Base-by-base conservation (phyloP, 2,888 invertebrate genomes). In the Trissonchulus latispiculum region DNA sequence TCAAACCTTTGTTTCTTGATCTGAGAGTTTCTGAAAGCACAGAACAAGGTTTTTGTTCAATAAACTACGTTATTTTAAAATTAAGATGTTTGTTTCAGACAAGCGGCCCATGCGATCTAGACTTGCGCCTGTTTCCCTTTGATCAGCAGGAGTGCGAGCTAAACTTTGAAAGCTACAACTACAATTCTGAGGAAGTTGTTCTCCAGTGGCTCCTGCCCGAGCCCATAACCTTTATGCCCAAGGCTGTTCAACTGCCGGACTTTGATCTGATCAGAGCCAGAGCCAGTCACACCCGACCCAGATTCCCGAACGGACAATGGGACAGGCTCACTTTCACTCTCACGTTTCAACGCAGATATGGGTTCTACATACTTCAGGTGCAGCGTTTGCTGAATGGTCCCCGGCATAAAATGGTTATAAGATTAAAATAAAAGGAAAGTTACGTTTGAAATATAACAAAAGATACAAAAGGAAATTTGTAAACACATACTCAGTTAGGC, bases 311-410 rank as follows among this genome's bases (percentile, higher is more conserved):
- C 73, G 81, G 81, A 2, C 66, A 64, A 28, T 64, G 66, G 66
- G 79, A 76, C 48, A 75, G 71, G n/a, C 70, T 79, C 23, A 70
- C 76, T 76, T 81, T 78, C n/a, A 77, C 77, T 3, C 81, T 82
- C 75, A 80, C 80, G n/a, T 82, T 82, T 77, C 80, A 80, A 71
- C 77, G 82, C 2, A 77, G 82, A 32, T 82, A 81, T 76, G 66
- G 81, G 3, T 82, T 81, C 76, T 82, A 82, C 75, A 82, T 82
- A 8, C 66, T 64, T 8, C 66, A 64, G 66, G 59, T 59, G 59
- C 23, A 59, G 23, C 23, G 23, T 59, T 59, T 23, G 23, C n/a
- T n/a, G n/a, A n/a, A n/a, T n/a, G n/a, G n/a, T n/a, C n/a, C n/a
- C n/a, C n/a, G n/a, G n/a, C n/a, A n/a, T n/a, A n/a, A n/a, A n/a